Evolutionary conservation across 2,797 vertebrate genomes (phyloP).

Genomic region (Cephalopachus bancanus): DNA sequence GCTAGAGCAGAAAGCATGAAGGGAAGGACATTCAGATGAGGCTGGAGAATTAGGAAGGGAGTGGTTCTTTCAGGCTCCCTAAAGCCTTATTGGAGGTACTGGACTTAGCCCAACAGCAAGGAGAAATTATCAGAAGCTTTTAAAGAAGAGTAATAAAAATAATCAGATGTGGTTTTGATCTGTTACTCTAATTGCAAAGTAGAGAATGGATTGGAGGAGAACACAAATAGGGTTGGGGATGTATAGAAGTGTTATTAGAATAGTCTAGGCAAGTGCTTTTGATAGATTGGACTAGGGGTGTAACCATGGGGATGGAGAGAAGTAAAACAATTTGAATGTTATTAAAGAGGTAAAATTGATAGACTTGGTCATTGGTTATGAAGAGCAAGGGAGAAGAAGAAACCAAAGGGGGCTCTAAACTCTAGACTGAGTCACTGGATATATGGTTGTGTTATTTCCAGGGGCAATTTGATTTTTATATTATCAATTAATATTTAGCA

Average conservation of each 20-base stretch:
- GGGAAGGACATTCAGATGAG: background rate
- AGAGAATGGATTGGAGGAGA: background rate
- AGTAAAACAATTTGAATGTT: background rate
- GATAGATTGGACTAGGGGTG: background rate
- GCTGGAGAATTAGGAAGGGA: background rate
- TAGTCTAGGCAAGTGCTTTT: background rate
- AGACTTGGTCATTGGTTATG: background rate
- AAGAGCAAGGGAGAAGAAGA: background rate
- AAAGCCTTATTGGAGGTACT: background rate
- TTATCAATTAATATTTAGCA: background rate
- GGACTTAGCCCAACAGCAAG: background rate
- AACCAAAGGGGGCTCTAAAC: background rate
- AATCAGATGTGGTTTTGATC: background rate
- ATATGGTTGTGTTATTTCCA: background rate
- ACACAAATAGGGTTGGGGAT: background rate
- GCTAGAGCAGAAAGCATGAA: background rate
- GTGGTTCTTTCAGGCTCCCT: background rate
- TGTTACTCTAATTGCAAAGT: background rate
- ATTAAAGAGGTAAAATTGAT: background rate
- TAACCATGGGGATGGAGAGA: background rate
- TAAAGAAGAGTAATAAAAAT: background rate
- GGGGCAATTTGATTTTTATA: background rate
- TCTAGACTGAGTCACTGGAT: background rate
- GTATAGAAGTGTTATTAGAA: background rate
- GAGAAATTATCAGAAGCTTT: constrained; percentile 7